Percentiles rank a stretch among this genome's conserved stretches.
phyloP scores from a whole-genome alignment of 1,140 invertebrate species.

The Drosophila subobscura region DNA sequence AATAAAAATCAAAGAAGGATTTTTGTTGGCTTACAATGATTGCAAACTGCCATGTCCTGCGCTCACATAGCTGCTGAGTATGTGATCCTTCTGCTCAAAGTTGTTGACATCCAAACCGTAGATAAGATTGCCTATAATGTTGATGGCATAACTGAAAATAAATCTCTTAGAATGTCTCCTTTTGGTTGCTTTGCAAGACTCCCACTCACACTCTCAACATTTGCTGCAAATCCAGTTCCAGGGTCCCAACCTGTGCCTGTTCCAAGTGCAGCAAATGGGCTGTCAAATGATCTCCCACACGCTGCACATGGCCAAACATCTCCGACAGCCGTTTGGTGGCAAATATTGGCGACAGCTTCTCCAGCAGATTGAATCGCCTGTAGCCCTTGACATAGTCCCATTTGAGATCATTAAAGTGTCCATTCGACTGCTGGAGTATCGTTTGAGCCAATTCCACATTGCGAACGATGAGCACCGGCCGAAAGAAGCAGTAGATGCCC shows the following conservation, averaged over 20 bases:
- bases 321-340: constrained; percentile 27
- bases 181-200: neutral
- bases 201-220: constrained; percentile 67
- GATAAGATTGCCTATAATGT: constrained; percentile 70
- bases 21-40: constrained; percentile 62
- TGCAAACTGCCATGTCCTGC: constrained; percentile 36
- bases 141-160: constrained; percentile 61
- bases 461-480: constrained; percentile 67
- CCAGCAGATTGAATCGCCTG: constrained; percentile 68
- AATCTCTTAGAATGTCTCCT: neutral
- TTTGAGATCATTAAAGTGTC: constrained; percentile 64
- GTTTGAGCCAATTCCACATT: constrained; percentile 60
- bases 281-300: constrained; percentile 61
- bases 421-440: constrained; percentile 60
- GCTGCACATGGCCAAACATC: constrained; percentile 65
- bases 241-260: neutral
- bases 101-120: constrained; percentile 73
- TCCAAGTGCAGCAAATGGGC: constrained; percentile 38
- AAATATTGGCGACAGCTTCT: constrained; percentile 71
- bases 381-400: constrained; percentile 73
- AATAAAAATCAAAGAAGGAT: neutral
- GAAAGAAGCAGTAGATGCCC: constrained; percentile 77
- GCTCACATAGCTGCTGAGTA: constrained; percentile 59
- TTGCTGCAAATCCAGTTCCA: constrained; percentile 64
- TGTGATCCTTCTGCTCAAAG: constrained; percentile 67